These are phyloP conservation scores for Chymomyza costata DNA, from an alignment of 1,140 invertebrate species.

Conservation along the genomic window DNA sequence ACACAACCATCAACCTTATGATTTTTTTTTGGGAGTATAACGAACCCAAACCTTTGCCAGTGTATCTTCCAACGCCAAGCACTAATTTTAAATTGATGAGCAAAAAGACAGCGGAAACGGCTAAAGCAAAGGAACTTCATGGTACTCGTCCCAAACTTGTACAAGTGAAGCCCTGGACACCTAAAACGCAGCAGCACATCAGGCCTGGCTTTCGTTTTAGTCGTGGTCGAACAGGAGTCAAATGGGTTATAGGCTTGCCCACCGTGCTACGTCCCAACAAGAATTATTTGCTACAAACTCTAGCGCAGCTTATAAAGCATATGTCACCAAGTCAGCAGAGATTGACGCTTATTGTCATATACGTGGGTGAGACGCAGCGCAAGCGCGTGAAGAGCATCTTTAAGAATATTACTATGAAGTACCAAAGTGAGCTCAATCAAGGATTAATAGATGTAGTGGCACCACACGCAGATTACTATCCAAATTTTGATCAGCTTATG, in stretches of 20 bases:
- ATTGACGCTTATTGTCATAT: conserved; percentile 27
- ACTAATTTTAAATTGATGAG: too few species aligned
- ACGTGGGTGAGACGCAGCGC: conserved; percentile 24
- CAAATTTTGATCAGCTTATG: conserved; percentile 2
- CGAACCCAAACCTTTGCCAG: too few species aligned
- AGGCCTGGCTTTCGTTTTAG: conserved; percentile 1
- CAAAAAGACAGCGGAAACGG: too few species aligned
- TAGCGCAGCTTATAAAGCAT: conserved; percentile 12
- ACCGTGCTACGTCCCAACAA: conserved; percentile 6
- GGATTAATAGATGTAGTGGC: conserved; percentile 37
- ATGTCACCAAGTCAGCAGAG: conserved; percentile 7
- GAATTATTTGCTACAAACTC: conserved; percentile 17
- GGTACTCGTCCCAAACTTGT: too few species aligned
- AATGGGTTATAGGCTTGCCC: conserved; percentile 37
- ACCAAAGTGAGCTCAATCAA: conserved; percentile 3
- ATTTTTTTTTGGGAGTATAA: too few species aligned
- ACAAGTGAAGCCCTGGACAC: too few species aligned
- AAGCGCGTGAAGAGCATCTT: conserved; percentile 16
- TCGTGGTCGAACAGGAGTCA: conserved; percentile 3
- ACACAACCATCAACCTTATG: too few species aligned
- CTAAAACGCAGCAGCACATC: conserved; percentile 3
- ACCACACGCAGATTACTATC: conserved; percentile 32
- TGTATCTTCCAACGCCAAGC: too few species aligned
- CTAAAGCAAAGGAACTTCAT: too few species aligned
- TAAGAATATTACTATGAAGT: not conserved